Evolutionary conservation across 30 jellyfish, hydroid and myxozoan species (phyloP).

Genomic region (Cassiopea xamachana): DNA sequence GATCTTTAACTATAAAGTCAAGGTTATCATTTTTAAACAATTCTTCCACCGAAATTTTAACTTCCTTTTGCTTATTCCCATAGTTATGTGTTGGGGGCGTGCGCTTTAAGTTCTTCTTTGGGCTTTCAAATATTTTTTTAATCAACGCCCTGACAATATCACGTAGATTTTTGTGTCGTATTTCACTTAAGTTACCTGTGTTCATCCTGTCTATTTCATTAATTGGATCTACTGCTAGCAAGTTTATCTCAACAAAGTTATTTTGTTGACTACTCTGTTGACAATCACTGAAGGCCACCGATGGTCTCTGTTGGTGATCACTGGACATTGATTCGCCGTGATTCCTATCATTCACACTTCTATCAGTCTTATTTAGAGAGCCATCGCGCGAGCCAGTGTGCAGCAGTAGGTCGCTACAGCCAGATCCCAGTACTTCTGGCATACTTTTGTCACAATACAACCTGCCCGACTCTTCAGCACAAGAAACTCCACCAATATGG

Average conservation of each 20-base stretch:
- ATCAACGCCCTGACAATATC: conserved; percentile 30
- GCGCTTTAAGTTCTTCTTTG: conserved; percentile 5
- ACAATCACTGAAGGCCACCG: not conserved
- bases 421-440: not conserved
- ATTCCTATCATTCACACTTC: not conserved
- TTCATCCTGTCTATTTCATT: not conserved
- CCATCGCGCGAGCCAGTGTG: not conserved
- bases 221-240: conserved; percentile 18
- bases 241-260: conserved; percentile 53
- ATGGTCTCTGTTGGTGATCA: not conserved
- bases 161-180: not conserved
- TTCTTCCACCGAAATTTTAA: conserved; percentile 65
- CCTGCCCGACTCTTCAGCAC: not conserved
- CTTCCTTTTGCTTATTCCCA: conserved; percentile 27
- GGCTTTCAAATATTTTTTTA: conserved; percentile 52
- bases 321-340: not conserved
- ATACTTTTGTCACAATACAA: not conserved
- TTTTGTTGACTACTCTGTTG: not conserved
- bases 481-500: not conserved
- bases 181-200: not conserved
- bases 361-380: not conserved
- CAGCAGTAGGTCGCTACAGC: not conserved
- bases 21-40: conserved; percentile 54
- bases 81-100: not conserved
- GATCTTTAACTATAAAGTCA: conserved; percentile 36